Evolutionary conservation across 2,113 vertebrate species (phyloP), one percentile per base, ranked within the genome.

Genomic region (Lathamus discolor): DNA sequence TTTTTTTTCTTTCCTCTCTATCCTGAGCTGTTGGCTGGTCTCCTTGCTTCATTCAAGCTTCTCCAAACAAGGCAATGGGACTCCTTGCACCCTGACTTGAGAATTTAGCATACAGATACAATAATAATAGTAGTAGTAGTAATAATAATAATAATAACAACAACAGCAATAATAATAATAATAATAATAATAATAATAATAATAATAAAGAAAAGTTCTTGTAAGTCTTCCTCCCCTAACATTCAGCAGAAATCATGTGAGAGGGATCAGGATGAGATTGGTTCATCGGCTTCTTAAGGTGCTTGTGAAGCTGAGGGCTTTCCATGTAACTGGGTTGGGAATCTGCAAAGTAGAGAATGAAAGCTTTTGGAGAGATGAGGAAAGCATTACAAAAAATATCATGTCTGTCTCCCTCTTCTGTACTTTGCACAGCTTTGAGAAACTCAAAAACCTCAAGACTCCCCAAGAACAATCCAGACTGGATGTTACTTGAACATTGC

Each of bases 1-100:
- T 27, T 46, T 20, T 28, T 20, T 4, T 4, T 2, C 4, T 3
- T 4, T 2, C 4, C 37, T 39, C 27, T 27, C 12, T 28, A 11
- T 23, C 5, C n/a, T 7, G 11, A 59, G 28, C 13, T 88, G 10
- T 54, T 88, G 82, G 43, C 83, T 81, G 19, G 19, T 68, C 23
- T 95, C 25, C 68, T 84, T 84, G 64, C 17, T 70, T 69, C 16
- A 3, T 62, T 17, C 15, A 63, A 72, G 12, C 35, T 86, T 81
- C 46, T 52, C 29, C 44, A 68, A 61, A 57, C 15, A 59, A 39
- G 48, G 6, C 6, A 62, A 10, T 13, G 46, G 23, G 41, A 28
- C 16, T 74, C 22, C 6, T 70, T 70, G 31, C 11, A 75, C 73
- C 8, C 48, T 82, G 17, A 17, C 8, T 81, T 85, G 44, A 82